Evolutionary conservation across 2,797 vertebrate species (phyloP), one percentile per base, ranked within the genome.

Genomic region (Coregonus ussuriensis): DNA sequence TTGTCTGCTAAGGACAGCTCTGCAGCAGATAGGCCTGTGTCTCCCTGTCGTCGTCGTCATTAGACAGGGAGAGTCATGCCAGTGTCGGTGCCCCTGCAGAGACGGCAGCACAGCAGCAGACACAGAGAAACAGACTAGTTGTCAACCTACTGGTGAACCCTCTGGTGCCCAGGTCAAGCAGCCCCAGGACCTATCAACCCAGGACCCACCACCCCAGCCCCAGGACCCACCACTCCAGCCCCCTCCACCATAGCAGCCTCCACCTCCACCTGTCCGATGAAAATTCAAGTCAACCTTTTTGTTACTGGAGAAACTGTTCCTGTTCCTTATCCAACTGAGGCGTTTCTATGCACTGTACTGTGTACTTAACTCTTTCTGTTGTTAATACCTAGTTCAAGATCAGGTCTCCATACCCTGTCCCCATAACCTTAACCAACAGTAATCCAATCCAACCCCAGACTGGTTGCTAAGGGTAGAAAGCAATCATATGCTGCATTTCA

Each of bases 1-100:
- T 25, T 35, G 31, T 68, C 5, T 35, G 14, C 14, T 33, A 31
- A 13, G 62, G 65, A 67, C 31, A 18, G 66, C 66, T 68, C 14
- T 68, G 31, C 66, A 68, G 31, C 31, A 68, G 14, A 18, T 68
- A 7, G 65, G 65, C 65, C 31, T 67, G 65, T 4, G 66, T 7
- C 33, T 68, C 14, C 66, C 66, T 68, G 29, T 37, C 14, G 37
- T 68, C 14, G 37, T 68, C 66, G 16, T 68, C 33, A 68, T 68
- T 15, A 68, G 16, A 6, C 66, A 68, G 66, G 66, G 66, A 35
- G 66, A 68, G 29, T 16, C 29, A 29, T 68, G 66, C 33, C 31
- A 68, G 66, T 68, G 66, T 35, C 33, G 33, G 66, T 68, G 66
- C 66, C 66, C 66, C 66, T 68, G 66, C 66, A 68, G 31, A 35